Conservation (phyloP, 2,888 invertebrate species). For the Pyrgus malvae region DNA sequence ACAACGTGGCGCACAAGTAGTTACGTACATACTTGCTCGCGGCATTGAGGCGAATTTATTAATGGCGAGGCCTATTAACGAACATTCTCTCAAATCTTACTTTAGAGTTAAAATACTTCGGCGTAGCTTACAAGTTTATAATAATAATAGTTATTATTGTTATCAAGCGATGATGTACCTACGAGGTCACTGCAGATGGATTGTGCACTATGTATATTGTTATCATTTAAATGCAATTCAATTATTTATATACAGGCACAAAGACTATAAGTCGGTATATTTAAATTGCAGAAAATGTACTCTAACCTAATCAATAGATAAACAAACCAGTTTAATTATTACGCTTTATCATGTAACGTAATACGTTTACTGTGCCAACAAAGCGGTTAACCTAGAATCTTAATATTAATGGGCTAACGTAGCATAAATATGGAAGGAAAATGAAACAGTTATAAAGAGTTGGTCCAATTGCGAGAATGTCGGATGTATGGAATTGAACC, state of each 20-base stretch:
- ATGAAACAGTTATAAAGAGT: background rate
- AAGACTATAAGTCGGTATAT: too few species aligned
- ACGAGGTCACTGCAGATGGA: too few species aligned
- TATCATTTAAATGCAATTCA: too few species aligned
- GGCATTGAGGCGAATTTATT: constrained; percentile 2
- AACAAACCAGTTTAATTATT: too few species aligned
- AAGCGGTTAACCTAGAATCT: background rate
- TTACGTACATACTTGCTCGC: constrained; percentile 7
- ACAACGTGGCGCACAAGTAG: constrained; percentile 12
- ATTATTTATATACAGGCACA: too few species aligned
- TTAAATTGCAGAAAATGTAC: too few species aligned
- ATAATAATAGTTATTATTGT: too few species aligned
- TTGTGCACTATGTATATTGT: too few species aligned
- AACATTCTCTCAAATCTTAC: constrained; percentile 6
- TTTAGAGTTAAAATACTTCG: too few species aligned
- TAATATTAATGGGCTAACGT: background rate
- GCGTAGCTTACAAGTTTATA: background rate
- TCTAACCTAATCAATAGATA: too few species aligned
- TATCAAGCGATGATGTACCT: too few species aligned
- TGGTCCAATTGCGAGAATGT: background rate
- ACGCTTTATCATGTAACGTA: too few species aligned
- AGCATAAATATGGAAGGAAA: background rate
- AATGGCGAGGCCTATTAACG: constrained; percentile 1
- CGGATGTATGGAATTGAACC: constrained; percentile 14
- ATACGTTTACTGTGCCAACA: constrained; percentile 1